phyloP scores from a whole-genome alignment of 2,113 vertebrate genomes.

The Sarotherodon lohbergeri region DNA sequence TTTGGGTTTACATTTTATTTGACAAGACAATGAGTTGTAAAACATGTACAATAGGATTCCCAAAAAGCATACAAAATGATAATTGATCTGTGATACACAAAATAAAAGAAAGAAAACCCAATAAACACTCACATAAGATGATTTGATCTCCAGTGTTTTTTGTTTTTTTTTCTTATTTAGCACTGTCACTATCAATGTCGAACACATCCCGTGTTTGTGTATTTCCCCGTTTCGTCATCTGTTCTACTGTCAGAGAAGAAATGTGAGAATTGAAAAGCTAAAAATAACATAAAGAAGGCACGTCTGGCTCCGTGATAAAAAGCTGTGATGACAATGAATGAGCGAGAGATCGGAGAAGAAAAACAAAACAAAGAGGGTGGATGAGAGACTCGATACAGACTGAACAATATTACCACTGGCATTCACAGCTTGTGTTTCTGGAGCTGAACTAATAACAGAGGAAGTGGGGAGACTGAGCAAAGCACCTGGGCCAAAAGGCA shows the following conservation, averaged over 20 bases:
- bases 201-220: slow-evolving; percentile 1
- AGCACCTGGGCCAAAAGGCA: not conserved
- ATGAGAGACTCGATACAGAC: not conserved
- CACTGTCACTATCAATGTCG: not conserved
- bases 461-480: not conserved
- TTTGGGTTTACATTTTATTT: slow-evolving; percentile 68
- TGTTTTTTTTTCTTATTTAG: not conserved
- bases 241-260: slow-evolving; percentile 22
- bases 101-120: slow-evolving; percentile 8
- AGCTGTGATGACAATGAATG: slow-evolving; percentile 26
- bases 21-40: slow-evolving; percentile 74
- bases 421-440: slow-evolving; percentile 40
- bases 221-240: slow-evolving; percentile 19
- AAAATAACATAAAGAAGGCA: slow-evolving; percentile 68
- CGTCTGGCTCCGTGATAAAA: slow-evolving; percentile 60
- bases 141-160: slow-evolving; percentile 35
- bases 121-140: not conserved
- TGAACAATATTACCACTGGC: not conserved
- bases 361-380: not conserved
- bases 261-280: slow-evolving; percentile 51
- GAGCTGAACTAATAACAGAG: not conserved
- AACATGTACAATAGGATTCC: slow-evolving; percentile 62
- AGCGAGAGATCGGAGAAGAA: not conserved
- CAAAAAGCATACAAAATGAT: slow-evolving; percentile 60
- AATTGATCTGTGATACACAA: slow-evolving; percentile 16